Conservation (phyloP, 2,113 vertebrate genomes). For the Ia io region DNA sequence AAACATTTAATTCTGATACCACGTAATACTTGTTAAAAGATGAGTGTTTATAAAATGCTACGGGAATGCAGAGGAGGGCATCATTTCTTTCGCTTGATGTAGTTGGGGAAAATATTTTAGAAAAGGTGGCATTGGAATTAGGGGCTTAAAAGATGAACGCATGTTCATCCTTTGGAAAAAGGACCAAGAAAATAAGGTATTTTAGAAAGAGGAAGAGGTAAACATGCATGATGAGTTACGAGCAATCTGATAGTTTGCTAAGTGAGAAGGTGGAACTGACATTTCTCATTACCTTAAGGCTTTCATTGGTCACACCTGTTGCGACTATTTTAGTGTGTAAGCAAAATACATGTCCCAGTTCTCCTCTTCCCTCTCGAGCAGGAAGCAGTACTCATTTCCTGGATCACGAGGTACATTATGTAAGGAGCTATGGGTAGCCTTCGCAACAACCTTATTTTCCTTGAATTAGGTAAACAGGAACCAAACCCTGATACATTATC, state of each 20-base stretch:
- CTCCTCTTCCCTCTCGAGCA: not conserved
- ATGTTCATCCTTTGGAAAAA: not conserved
- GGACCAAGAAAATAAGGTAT: not conserved
- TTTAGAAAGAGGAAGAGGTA: not conserved
- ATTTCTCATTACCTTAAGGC: not conserved
- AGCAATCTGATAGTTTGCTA: not conserved
- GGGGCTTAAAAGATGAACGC: not conserved
- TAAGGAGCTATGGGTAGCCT: not conserved
- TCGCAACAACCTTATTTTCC: not conserved
- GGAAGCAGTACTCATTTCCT: not conserved
- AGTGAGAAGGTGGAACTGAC: not conserved
- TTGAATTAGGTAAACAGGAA: conserved; percentile 46
- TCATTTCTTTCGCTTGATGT: not conserved
- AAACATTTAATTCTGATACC: not conserved
- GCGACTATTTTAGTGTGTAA: not conserved
- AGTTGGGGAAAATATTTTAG: not conserved
- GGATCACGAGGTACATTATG: not conserved
- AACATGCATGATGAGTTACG: not conserved
- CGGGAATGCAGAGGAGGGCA: not conserved
- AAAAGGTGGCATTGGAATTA: not conserved
- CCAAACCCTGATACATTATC: not conserved
- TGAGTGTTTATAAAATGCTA: not conserved
- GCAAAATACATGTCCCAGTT: not conserved
- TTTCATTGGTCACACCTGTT: too few relatives aligned
- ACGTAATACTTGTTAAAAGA: not conserved